phyloP scores from a whole-genome alignment of 1,140 invertebrate genomes.

The Yoshiicerus persimilis region DNA sequence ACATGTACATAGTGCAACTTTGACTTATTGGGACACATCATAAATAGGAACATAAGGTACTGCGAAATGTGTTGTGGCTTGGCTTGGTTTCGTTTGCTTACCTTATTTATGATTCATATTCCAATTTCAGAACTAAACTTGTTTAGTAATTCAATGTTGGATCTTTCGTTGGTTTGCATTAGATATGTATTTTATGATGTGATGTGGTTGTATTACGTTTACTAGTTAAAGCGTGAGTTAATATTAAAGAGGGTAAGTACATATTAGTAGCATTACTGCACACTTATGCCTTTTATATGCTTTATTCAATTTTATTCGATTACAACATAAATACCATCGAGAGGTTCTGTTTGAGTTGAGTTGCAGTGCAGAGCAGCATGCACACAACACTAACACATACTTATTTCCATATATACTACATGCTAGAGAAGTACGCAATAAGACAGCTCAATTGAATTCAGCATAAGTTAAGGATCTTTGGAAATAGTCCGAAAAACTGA shows the following conservation, averaged over 20 bases:
- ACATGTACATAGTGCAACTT: not conserved
- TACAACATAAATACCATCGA: not conserved
- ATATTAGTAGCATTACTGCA: not conserved
- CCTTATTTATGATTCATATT: slow-evolving; percentile 18
- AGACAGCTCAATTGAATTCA: not conserved
- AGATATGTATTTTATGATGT: not conserved
- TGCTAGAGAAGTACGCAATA: not conserved
- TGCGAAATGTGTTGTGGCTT: not conserved
- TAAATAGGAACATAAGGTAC: not conserved
- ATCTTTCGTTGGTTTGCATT: not conserved
- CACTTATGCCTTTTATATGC: not conserved
- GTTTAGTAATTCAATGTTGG: not conserved
- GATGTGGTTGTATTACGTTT: not conserved
- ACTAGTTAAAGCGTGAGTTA: not conserved
- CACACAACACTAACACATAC: not conserved
- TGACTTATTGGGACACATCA: not conserved
- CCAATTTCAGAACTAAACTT: not conserved
- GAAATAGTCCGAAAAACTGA: not conserved
- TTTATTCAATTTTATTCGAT: not conserved
- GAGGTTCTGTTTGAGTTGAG: too few relatives aligned
- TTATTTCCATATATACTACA: not conserved
- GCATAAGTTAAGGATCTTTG: not conserved
- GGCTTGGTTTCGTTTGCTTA: not conserved
- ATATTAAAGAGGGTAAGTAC: not conserved
- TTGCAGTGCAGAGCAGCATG: not conserved